Percentiles rank a stretch among this genome's conserved stretches.
Evolutionary conservation across 2,888 invertebrate genomes (phyloP).

Genomic region (Seira musarum): DNA sequence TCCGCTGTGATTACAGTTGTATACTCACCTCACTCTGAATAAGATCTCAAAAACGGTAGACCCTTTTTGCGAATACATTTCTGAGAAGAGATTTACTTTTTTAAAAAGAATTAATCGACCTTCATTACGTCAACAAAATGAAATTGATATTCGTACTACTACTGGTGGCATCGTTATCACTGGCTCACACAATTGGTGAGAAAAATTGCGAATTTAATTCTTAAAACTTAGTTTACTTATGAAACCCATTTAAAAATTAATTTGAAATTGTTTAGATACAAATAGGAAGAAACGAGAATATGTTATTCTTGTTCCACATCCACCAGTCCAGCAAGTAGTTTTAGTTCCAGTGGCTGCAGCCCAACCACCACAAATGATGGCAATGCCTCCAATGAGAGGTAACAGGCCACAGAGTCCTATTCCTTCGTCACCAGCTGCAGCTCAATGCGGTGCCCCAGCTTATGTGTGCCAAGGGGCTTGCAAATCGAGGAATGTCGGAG

Average conservation of each 20-base stretch:
- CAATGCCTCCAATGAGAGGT: neutral
- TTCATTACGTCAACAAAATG: too few species aligned
- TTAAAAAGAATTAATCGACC: too few species aligned
- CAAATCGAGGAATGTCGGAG: constrained; percentile 44
- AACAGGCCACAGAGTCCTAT: neutral
- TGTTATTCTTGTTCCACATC: constrained; percentile 56
- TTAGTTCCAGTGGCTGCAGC: constrained; percentile 13
- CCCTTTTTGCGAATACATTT: too few species aligned
- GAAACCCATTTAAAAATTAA: too few species aligned
- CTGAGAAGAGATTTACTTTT: too few species aligned
- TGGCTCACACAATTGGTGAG: constrained; percentile 32
- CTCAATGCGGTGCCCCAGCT: constrained; percentile 53
- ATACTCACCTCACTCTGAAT: constrained; percentile 43
- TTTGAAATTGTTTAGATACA: constrained; percentile 4
- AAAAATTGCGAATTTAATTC: neutral
- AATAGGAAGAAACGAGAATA: constrained; percentile 51
- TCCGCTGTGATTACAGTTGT: constrained; percentile 40
- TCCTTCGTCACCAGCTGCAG: neutral
- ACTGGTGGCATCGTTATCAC: constrained; percentile 38
- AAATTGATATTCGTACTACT: constrained; percentile 39
- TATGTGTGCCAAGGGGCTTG: constrained; percentile 56
- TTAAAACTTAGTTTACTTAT: too few species aligned
- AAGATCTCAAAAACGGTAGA: constrained; percentile 38
- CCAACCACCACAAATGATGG: constrained; percentile 9
- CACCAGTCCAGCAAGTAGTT: constrained; percentile 24